Base-by-base conservation (phyloP, 1,140 invertebrate genomes). In the Pseudomyrmex concolor region DNA sequence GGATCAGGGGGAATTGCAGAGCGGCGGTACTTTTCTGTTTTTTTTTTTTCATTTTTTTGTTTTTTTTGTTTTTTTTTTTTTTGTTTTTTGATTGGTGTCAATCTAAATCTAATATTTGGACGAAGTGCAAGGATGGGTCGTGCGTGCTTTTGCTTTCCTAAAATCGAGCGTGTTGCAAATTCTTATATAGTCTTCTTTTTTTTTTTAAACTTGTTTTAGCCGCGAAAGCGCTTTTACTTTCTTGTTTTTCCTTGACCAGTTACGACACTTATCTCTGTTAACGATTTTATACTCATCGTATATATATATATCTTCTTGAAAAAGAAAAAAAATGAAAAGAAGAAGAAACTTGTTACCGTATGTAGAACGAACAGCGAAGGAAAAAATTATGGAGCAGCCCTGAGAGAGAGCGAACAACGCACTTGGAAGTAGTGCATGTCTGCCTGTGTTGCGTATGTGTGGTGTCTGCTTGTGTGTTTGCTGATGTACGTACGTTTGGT, bases 31-130 rank as follows among this genome's bases (percentile, higher is more conserved):
- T 71, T 70, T 84, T 85, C 73, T 84, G 66, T 82, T 82, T 54
- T 81, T 84, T 34, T 34, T 34, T 34, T 34, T 34, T 5, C 5
- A 34, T 34, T 34, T 72, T 77, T 50, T 71, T 87, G 82, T 59
- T 63, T 91, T 92, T 92, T 92, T 85, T 70, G 70, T 86, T 85
- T 63, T 84, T 74, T 82, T 54, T 81, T 84, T 72, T 81, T 50
- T 71, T 86, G 82, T 59, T 63, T 92, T 92, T 92, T 92, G 91
- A 91, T 92, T 92, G 88, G 86, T 91, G 90, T 92, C 89, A 86
- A 88, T 91, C 88, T 92, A 92, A 88, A 92, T 87, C 91, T 92
- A 92, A 72, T 91, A 92, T 91, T 92, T 92, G 91, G 91, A 92
- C 91, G 89, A 92, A 92, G 90, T 92, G 90, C 91, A 84, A 92